Base-by-base conservation (phyloP, 2,113 vertebrate genomes). In the Ptilonorhynchus violaceus region DNA sequence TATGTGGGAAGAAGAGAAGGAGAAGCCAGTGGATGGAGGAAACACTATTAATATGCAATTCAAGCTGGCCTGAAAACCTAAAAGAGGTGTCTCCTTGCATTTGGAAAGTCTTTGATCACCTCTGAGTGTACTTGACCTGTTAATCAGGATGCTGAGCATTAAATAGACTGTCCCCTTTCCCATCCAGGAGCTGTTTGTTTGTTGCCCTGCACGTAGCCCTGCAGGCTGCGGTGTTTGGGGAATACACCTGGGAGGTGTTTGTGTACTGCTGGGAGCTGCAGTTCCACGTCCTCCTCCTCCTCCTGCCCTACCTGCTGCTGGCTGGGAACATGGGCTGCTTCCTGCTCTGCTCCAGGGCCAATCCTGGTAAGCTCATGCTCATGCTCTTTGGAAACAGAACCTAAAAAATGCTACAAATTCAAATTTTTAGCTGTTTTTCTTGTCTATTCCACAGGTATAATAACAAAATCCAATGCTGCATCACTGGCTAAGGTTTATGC, bases 191-290 rank as follows among this genome's bases (percentile, higher is more conserved):
- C 98, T 86, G 96, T 37, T 35, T 97, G 85, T 99, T 99, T 94
- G 81, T 99, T 74, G 95, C 95, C n/a, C 88, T 99, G 91, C 99
- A 99, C 35, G 3, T 99, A 50, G 62, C 98, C 75, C 88, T 99
- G 93, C 98, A 99, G 95, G 98, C 83, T 1, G 96, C 97, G 4
- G 99, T 99, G 69, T 99, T 98, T 47, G 97, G 96, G 24, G 99
- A 99, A 31, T 99, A 99, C 92, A 98, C 98, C 21, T 99, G 98
- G 89, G 99, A 99, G 62, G 98, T 99, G 82, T 97, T 99, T 62
- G 98, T 96, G 72, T 99, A 98, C 97, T 99, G 99, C 95, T 97
- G 94, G 78, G 98, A 99, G 85, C 98, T 99, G 98, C 99, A 98
- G 64, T 98, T 98, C 53, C 96, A 95, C 58, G 67, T 97, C 42